phyloP scores from a whole-genome alignment of 2,113 vertebrate genomes.

The Lanius ludovicianus region DNA sequence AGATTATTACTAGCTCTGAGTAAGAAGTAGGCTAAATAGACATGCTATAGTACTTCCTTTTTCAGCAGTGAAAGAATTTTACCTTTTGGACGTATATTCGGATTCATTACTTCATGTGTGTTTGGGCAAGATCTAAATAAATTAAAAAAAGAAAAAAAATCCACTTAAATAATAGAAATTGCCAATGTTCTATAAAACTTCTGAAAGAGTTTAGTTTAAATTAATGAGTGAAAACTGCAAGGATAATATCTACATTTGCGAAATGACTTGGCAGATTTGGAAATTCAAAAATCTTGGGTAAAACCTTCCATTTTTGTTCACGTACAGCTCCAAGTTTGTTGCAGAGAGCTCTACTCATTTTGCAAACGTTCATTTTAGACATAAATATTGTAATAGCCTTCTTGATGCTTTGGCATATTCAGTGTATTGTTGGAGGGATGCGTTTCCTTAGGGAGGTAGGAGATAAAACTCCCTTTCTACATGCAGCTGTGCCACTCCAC shows the following conservation, averaged over 20 bases:
- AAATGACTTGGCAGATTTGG: not conserved
- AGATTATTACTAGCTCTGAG: not conserved
- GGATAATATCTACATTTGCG: not conserved
- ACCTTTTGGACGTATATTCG: not conserved
- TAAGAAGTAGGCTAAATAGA: not conserved
- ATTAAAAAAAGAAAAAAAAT: not conserved
- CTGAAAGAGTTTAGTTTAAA: not conserved
- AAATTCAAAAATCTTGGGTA: not conserved
- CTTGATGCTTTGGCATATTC: not conserved
- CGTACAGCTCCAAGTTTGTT: not conserved
- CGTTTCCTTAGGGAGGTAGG: not conserved
- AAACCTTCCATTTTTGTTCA: not conserved
- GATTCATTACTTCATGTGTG: conserved; percentile 15
- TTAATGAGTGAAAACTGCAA: not conserved
- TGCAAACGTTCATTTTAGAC: conserved; percentile 27
- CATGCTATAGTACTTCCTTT: not conserved
- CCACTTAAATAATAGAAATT: not conserved
- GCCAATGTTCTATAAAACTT: not conserved
- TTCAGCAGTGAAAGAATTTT: not conserved
- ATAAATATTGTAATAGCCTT: conserved; percentile 58
- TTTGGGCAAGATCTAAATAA: conserved; percentile 59
- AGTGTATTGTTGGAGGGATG: not conserved
- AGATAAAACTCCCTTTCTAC: not conserved
- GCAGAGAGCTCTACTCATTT: conserved; percentile 2
- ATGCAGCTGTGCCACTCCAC: not conserved